Conservation (phyloP, 2,113 vertebrate species). For the Thamnaconus septentrionalis region DNA sequence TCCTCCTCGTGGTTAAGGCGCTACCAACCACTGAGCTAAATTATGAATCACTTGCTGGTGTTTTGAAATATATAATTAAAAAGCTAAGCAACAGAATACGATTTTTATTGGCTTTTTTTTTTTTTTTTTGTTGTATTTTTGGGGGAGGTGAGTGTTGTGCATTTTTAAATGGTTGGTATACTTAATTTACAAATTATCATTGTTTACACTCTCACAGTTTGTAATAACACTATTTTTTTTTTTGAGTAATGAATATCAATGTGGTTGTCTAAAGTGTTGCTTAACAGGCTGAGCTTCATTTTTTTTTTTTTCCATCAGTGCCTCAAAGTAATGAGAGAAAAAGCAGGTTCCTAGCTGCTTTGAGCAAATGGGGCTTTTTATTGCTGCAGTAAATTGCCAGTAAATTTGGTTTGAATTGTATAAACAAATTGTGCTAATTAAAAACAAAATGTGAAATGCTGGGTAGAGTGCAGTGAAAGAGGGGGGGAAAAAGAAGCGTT, state of each 20-base stretch:
- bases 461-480: too few relatives aligned
- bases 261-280: slow-evolving; percentile 50
- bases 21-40: slow-evolving; percentile 36
- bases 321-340: slow-evolving; percentile 26
- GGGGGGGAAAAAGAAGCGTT: too few relatives aligned
- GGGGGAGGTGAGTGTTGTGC: neutral
- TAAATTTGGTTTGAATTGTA: too few relatives aligned
- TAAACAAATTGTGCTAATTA: too few relatives aligned
- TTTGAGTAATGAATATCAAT: slow-evolving; percentile 61
- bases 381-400: too few relatives aligned
- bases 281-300: slow-evolving; percentile 36
- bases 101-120: neutral
- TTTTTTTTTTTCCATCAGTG: slow-evolving; percentile 29
- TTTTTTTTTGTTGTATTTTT: neutral
- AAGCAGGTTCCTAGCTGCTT: neutral
- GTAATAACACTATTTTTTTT: slow-evolving; percentile 42
- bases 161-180: slow-evolving; percentile 14
- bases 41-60: slow-evolving; percentile 47
- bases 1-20: slow-evolving; percentile 20
- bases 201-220: slow-evolving; percentile 48
- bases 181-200: slow-evolving; percentile 50
- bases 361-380: too few relatives aligned
- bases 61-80: slow-evolving; percentile 49
- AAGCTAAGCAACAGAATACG: slow-evolving; percentile 23
- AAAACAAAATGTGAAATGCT: too few relatives aligned